Conservation (phyloP, 1,140 invertebrate genomes). For the Cephus cinctus region DNA sequence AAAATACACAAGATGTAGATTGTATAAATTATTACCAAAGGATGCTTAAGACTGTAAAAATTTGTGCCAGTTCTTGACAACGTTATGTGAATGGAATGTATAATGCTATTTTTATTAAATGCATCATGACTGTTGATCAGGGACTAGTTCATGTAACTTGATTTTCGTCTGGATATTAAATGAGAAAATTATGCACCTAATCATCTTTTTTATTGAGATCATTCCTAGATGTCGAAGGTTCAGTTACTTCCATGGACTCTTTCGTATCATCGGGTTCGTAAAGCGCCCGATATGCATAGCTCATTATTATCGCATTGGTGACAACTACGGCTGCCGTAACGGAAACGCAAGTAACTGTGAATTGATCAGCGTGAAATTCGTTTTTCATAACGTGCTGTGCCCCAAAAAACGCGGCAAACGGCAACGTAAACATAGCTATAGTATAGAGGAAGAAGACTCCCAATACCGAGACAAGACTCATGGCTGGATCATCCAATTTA, state of each 20-base stretch:
- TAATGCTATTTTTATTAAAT: constrained; percentile 18
- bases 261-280: constrained; percentile 65
- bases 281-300: constrained; percentile 78
- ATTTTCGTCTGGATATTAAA: not conserved
- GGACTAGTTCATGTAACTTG: constrained; percentile 2
- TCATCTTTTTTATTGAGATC: constrained; percentile 26
- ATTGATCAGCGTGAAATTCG: constrained; percentile 62
- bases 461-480: constrained; percentile 51
- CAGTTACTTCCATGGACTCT: constrained; percentile 26
- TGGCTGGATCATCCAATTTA: constrained; percentile 20
- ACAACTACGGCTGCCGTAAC: constrained; percentile 73
- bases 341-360: constrained; percentile 68
- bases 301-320: constrained; percentile 75
- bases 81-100: too few relatives aligned
- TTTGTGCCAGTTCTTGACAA: too few relatives aligned
- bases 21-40: constrained; percentile 18
- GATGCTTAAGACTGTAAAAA: too few relatives aligned
- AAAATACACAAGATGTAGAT: too few relatives aligned
- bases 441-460: constrained; percentile 73
- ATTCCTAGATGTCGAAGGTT: constrained; percentile 13
- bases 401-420: constrained; percentile 73
- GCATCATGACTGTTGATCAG: constrained; percentile 7
- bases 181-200: constrained; percentile 2
- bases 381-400: constrained; percentile 62
- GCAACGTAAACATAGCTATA: constrained; percentile 79